Evolutionary conservation across 2,113 vertebrate species (phyloP).

Genomic region (Bos javanicus): DNA sequence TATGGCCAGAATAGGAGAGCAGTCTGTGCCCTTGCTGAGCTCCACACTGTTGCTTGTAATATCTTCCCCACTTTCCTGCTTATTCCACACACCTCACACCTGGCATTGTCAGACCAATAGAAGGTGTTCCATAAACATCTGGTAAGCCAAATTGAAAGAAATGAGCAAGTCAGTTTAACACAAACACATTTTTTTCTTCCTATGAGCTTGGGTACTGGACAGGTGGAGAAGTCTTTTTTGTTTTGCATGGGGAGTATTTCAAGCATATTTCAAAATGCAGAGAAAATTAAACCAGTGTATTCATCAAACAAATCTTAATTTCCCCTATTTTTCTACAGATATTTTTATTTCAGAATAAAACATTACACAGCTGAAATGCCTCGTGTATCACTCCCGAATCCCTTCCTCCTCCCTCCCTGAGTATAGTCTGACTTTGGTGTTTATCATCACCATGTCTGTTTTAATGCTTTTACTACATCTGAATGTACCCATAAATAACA

Average conservation of each 20-base stretch:
- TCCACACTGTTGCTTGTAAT: background rate
- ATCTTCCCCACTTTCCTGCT: background rate
- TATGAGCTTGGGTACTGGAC: background rate
- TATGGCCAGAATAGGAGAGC: background rate
- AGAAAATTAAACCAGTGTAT: background rate
- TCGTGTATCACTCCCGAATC: background rate
- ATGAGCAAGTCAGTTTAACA: background rate
- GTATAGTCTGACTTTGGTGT: background rate
- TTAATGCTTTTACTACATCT: background rate
- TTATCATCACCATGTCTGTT: background rate
- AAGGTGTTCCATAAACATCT: background rate
- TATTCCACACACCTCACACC: background rate
- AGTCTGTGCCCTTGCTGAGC: background rate
- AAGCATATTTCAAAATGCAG: background rate
- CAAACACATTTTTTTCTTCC: background rate
- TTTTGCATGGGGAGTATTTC: background rate
- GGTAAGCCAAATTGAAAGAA: background rate
- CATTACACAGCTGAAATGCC: background rate
- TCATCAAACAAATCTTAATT: background rate
- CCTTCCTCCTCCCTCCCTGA: no score
- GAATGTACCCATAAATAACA: background rate
- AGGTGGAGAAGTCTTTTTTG: background rate
- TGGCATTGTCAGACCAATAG: background rate
- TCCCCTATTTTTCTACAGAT: background rate
- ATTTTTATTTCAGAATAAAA: background rate